A percentile compares a stretch with the other conserved stretches of the same genome.
phyloP scores from a whole-genome alignment of 35 echinoderm and acorn worm genomes.

The Holothuria glaberrima region DNA sequence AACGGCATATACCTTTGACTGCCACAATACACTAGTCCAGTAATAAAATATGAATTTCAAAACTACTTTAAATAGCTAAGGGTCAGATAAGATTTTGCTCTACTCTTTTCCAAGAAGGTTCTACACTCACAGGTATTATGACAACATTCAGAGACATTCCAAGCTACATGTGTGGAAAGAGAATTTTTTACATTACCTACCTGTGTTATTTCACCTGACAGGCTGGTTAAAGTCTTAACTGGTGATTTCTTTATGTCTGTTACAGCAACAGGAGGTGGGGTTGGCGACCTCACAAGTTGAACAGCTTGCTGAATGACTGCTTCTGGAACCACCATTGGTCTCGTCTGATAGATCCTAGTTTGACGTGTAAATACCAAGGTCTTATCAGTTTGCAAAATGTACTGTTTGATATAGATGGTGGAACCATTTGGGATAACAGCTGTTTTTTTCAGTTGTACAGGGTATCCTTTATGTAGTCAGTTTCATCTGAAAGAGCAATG shows the following conservation, averaged over 20 bases:
- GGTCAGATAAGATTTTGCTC: not conserved
- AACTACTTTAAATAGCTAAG: not conserved
- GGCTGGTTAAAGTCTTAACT: slow-evolving; percentile 34
- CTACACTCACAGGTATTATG: not conserved
- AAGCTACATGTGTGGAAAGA: not conserved
- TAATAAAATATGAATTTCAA: not conserved
- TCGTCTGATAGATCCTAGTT: slow-evolving; percentile 22
- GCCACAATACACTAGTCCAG: not conserved
- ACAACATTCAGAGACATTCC: not conserved
- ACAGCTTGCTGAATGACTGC: slow-evolving; percentile 3
- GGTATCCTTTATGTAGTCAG: slow-evolving; percentile 29
- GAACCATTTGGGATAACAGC: slow-evolving; percentile 25
- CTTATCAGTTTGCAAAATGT: slow-evolving; percentile 24
- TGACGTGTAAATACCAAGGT: slow-evolving; percentile 11
- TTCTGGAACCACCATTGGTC: slow-evolving; percentile 5
- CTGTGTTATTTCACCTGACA: slow-evolving; percentile 14
- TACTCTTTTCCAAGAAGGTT: not conserved
- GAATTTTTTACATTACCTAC: not conserved
- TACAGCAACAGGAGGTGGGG: not conserved
- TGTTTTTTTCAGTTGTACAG: slow-evolving; percentile 11
- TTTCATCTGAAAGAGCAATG: slow-evolving; percentile 16
- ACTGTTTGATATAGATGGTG: slow-evolving; percentile 31
- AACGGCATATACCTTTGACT: not conserved
- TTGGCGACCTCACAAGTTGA: slow-evolving; percentile 18
- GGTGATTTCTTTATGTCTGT: slow-evolving; percentile 18